Percentiles rank a stretch among this genome's conserved stretches.
Conservation (phyloP, 2,888 invertebrate species). For the Bimastos eiseni region DNA sequence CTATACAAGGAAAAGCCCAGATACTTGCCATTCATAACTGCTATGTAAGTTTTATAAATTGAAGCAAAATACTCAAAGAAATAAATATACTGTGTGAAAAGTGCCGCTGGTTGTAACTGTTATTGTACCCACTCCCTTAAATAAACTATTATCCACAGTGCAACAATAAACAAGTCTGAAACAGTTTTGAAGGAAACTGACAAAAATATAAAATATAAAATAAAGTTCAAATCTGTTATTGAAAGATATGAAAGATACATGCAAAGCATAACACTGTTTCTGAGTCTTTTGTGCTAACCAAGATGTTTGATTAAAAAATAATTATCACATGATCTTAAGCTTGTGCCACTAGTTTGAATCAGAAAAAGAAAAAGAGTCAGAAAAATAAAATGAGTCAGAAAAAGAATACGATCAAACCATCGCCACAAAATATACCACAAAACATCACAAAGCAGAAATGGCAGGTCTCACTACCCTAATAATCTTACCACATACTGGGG, state of each 20-base stretch:
- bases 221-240: not conserved
- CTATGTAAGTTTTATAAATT: not conserved
- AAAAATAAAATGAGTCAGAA: too few relatives aligned
- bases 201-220: not conserved
- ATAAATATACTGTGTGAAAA: not conserved
- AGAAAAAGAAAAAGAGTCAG: too few relatives aligned
- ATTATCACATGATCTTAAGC: not conserved
- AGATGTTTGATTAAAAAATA: not conserved
- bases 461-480: not conserved
- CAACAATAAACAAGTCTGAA: not conserved
- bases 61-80: not conserved
- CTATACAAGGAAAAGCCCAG: not conserved
- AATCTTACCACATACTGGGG: too few relatives aligned
- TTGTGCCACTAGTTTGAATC: too few relatives aligned
- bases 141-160: not conserved
- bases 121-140: not conserved
- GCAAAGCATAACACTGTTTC: not conserved
- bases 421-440: not conserved
- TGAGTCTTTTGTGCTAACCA: not conserved
- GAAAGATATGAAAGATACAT: not conserved
- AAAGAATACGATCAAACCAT: not conserved
- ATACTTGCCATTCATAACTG: not conserved
- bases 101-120: not conserved
- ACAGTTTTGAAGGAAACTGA: not conserved
- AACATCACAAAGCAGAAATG: conserved; percentile 15